Conservation (phyloP, 2,113 vertebrate species). For the Siphamia tubifer region DNA sequence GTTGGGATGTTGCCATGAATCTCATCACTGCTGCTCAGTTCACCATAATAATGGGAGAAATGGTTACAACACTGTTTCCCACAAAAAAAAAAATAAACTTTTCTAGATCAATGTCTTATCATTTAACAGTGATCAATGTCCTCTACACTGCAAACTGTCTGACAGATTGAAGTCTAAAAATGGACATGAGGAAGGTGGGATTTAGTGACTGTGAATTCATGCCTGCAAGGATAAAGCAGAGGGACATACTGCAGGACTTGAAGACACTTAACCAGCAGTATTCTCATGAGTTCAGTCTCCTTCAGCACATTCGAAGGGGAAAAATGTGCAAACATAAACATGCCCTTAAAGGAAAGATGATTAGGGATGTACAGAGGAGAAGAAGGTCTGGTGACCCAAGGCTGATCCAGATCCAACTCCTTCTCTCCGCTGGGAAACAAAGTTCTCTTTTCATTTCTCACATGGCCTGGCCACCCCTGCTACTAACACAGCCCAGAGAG, state of each 20-base stretch:
- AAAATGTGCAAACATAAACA: slow-evolving; percentile 73
- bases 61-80: slow-evolving; percentile 16
- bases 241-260: not conserved
- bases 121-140: not conserved
- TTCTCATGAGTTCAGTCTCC: slow-evolving; percentile 63
- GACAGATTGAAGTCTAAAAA: not conserved
- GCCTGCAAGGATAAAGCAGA: not conserved
- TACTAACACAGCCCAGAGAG: slow-evolving; percentile 45
- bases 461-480: slow-evolving; percentile 65
- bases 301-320: slow-evolving; percentile 31
- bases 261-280: slow-evolving; percentile 1
- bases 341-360: slow-evolving; percentile 63
- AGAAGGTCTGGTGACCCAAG: slow-evolving; percentile 49
- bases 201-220: not conserved
- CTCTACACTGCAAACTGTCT: not conserved
- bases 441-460: slow-evolving; percentile 66
- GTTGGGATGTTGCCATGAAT: slow-evolving; percentile 41
- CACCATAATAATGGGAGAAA: slow-evolving; percentile 20
- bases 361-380: slow-evolving; percentile 55
- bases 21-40: not conserved
- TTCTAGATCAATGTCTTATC: slow-evolving; percentile 3
- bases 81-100: slow-evolving; percentile 14
- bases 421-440: slow-evolving; percentile 66
- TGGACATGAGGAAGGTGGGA: not conserved
- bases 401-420: slow-evolving; percentile 58